These are phyloP conservation scores for Glyphotaelius pellucidus DNA, from an alignment of 2,888 invertebrate species.

Conservation along the genomic window DNA sequence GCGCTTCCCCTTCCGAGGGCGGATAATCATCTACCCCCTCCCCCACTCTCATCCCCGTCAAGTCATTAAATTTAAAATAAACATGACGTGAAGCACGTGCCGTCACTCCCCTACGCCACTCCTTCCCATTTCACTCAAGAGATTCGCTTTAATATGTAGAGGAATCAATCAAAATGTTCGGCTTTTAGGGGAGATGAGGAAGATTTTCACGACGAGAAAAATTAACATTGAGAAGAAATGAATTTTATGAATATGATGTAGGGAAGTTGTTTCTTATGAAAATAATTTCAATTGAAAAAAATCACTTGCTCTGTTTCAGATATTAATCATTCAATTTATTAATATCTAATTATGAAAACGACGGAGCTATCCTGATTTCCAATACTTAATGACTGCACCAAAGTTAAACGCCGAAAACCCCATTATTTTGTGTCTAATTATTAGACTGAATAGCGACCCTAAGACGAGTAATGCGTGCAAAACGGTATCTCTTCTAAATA, in stretches of 20 bases:
- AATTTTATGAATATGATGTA: neutral
- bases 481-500: too few species aligned
- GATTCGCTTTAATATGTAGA: constrained; percentile 28
- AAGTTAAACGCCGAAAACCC: too few species aligned
- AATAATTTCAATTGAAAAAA: too few species aligned
- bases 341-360: too few species aligned
- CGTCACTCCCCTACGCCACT: constrained; percentile 30
- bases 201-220: neutral
- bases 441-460: too few species aligned
- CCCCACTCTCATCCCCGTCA: constrained; percentile 32
- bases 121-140: constrained; percentile 17
- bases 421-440: too few species aligned
- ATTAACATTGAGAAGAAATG: neutral
- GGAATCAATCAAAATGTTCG: constrained; percentile 32
- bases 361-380: too few species aligned
- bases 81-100: constrained; percentile 37
- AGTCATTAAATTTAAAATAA: constrained; percentile 47
- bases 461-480: too few species aligned
- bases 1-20: neutral
- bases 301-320: too few species aligned
- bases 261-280: neutral
- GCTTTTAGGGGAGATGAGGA: neutral
- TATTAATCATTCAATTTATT: too few species aligned
- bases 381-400: too few species aligned
- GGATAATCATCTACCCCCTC: neutral